Percentiles rank a stretch among this genome's conserved stretches.
phyloP scores from a whole-genome alignment of 2,888 invertebrate species.

The Octodonta nipae region DNA sequence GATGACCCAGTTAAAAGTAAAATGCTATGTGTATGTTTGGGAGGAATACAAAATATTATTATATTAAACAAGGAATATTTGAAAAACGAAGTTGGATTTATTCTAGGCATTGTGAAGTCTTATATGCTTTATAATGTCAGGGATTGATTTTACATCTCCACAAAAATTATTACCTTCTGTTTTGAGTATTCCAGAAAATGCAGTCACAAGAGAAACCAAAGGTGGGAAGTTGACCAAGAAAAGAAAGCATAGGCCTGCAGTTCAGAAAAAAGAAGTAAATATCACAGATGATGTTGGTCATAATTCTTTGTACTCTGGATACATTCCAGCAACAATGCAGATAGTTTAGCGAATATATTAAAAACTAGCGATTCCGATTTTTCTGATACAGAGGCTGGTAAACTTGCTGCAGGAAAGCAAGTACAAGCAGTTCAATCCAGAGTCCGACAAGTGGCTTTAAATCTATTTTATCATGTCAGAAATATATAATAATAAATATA shows the following conservation, averaged over 20 bases:
- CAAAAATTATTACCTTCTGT: conserved; percentile 46
- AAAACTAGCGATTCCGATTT: conserved; percentile 55
- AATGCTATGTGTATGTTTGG: conserved; percentile 36
- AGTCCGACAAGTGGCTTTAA: conserved; percentile 53
- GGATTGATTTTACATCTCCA: conserved; percentile 37
- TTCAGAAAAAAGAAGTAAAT: conserved; percentile 16
- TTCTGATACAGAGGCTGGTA: conserved; percentile 47
- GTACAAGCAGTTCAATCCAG: conserved; percentile 47
- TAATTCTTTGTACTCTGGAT: conserved; percentile 13
- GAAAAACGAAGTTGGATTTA: conserved; percentile 34
- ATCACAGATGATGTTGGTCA: conserved; percentile 11
- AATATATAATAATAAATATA: no score
- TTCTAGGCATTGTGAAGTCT: conserved; percentile 45
- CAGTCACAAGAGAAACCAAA: conserved; percentile 30
- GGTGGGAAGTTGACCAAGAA: conserved; percentile 43
- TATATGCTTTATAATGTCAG: conserved; percentile 42
- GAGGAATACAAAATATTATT: conserved; percentile 31
- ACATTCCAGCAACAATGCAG: conserved; percentile 18
- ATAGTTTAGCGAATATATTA: conserved; percentile 14
- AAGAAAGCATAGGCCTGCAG: conserved; percentile 21
- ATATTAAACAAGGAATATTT: conserved; percentile 25
- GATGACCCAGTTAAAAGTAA: conserved; percentile 41
- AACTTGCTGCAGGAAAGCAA: conserved; percentile 21
- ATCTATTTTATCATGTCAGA: conserved; percentile 44
- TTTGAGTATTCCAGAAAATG: conserved; percentile 43